Evolutionary conservation across 2,888 invertebrate genomes (phyloP).

Genomic region (Sphaeridia pumilis): DNA sequence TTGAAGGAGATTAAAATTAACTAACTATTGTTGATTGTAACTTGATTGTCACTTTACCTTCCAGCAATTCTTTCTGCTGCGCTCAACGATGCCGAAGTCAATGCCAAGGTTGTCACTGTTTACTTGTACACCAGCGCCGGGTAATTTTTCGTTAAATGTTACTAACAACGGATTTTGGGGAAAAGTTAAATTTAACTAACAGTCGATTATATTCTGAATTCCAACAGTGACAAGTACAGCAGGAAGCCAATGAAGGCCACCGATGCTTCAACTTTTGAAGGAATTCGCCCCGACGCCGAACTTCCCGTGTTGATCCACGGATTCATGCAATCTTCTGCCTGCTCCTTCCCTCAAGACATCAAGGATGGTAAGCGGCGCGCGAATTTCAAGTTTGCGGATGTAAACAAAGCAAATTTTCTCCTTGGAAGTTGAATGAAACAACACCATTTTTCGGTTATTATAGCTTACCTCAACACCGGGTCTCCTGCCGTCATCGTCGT

Average conservation of each 20-base stretch:
- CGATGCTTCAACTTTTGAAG: slow-evolving; percentile 5
- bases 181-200: too few relatives aligned
- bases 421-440: not conserved
- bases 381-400: not conserved
- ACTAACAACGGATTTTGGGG: too few relatives aligned
- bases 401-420: not conserved
- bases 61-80: too few relatives aligned
- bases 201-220: not conserved
- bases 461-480: slow-evolving; percentile 1
- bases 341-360: slow-evolving; percentile 7
- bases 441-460: not conserved
- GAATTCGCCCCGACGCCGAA: not conserved
- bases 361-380: slow-evolving; percentile 1
- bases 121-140: not conserved
- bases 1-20: too few relatives aligned
- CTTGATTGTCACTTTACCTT: too few relatives aligned
- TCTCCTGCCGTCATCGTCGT: slow-evolving; percentile 4
- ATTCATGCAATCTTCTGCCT: slow-evolving; percentile 1
- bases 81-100: not conserved
- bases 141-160: too few relatives aligned
- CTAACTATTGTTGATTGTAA: not conserved
- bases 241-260: not conserved
- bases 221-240: not conserved
- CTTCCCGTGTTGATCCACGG: slow-evolving; percentile 5
- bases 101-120: not conserved